These are phyloP conservation scores for Eupeodes corollae DNA, from an alignment of 1,140 invertebrate genomes.

Conservation along the genomic window DNA sequence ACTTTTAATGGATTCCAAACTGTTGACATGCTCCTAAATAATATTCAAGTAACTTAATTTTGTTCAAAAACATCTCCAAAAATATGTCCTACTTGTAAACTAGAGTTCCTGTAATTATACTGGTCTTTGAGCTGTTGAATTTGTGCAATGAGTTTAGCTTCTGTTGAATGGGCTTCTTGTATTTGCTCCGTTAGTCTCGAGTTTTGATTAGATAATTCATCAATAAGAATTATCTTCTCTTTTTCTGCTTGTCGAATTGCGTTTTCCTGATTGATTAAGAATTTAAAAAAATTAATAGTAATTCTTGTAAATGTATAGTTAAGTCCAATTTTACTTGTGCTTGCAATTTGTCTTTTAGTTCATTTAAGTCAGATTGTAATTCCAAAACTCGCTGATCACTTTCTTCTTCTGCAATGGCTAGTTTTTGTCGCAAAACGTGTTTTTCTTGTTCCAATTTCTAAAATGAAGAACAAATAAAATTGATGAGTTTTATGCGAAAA, in stretches of 20 bases:
- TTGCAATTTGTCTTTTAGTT: constrained; percentile 54
- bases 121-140: constrained; percentile 73
- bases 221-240: constrained; percentile 66
- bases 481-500: too few relatives aligned
- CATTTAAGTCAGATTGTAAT: constrained; percentile 73
- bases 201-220: constrained; percentile 83
- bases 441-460: constrained; percentile 91
- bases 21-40: constrained; percentile 70
- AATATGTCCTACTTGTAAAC: constrained; percentile 43
- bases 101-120: constrained; percentile 66
- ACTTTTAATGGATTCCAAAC: constrained; percentile 74
- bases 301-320: neutral
- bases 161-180: constrained; percentile 67
- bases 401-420: constrained; percentile 75
- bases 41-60: constrained; percentile 1
- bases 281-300: neutral
- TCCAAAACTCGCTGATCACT: constrained; percentile 79
- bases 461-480: constrained; percentile 20
- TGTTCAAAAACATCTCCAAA: neutral
- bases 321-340: constrained; percentile 22
- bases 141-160: constrained; percentile 67
- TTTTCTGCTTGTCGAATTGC: constrained; percentile 58
- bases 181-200: constrained; percentile 76
- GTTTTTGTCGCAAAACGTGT: constrained; percentile 68
- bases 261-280: constrained; percentile 21